Evolutionary conservation across 2,113 vertebrate species (phyloP).

Genomic region (Scartelaos histophorus): DNA sequence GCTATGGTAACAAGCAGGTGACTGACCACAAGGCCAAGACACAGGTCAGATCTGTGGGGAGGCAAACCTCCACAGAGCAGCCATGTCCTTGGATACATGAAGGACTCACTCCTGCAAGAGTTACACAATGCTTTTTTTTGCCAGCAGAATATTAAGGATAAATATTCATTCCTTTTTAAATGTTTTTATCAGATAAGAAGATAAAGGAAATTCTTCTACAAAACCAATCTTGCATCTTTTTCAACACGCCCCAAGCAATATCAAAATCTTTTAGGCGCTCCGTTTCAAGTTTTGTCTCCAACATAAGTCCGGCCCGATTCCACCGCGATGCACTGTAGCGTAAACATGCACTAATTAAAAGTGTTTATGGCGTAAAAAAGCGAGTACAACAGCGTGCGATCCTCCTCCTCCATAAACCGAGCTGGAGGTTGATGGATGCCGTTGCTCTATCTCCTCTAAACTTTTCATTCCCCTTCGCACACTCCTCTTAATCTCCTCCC

Average conservation of each 20-base stretch:
- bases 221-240: neutral
- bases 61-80: too few relatives aligned
- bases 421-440: neutral
- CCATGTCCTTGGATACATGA: too few relatives aligned
- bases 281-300: neutral
- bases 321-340: neutral
- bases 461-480: conserved; percentile 4
- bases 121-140: too few relatives aligned
- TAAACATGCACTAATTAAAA: neutral
- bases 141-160: too few relatives aligned
- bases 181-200: too few relatives aligned
- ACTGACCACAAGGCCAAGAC: too few relatives aligned
- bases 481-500: neutral
- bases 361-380: neutral
- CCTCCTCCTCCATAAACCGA: neutral
- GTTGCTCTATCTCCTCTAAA: conserved; percentile 1
- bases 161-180: too few relatives aligned
- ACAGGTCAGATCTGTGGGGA: too few relatives aligned
- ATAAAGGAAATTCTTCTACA: too few relatives aligned
- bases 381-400: neutral
- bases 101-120: too few relatives aligned
- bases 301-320: neutral
- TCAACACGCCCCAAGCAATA: neutral
- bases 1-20: too few relatives aligned
- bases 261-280: neutral